Percentiles rank a stretch among this genome's conserved stretches.
phyloP scores from a whole-genome alignment of 2,888 invertebrate genomes.

The Bruchidius siliquastri region DNA sequence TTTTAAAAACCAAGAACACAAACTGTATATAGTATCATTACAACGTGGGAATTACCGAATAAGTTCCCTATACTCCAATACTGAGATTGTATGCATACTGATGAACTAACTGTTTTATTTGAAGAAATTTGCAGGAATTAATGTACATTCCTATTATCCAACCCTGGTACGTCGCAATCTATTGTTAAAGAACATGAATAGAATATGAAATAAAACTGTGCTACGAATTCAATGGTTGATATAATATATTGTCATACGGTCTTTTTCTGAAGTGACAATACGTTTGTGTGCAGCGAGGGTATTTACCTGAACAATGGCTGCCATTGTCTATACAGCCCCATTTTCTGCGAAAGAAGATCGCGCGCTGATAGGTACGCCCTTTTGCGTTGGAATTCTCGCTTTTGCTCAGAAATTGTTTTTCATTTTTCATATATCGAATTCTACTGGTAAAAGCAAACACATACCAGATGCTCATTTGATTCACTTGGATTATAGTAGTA shows the following conservation, averaged over 20 bases:
- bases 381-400: background rate
- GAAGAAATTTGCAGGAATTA: too few relatives aligned
- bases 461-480: too few relatives aligned
- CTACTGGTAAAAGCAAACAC: too few relatives aligned
- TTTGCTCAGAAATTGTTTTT: background rate
- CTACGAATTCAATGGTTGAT: slow-evolving; percentile 46
- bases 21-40: too few relatives aligned
- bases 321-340: background rate
- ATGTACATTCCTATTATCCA: background rate
- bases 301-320: slow-evolving; percentile 7
- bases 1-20: too few relatives aligned
- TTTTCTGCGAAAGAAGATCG: background rate
- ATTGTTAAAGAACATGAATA: slow-evolving; percentile 36
- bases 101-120: too few relatives aligned
- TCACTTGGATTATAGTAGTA: too few relatives aligned
- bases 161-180: slow-evolving; percentile 1
- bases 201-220: slow-evolving; percentile 43
- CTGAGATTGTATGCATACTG: too few relatives aligned
- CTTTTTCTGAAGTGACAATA: slow-evolving; percentile 45
- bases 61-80: too few relatives aligned
- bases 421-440: background rate
- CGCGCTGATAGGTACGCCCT: background rate
- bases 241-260: slow-evolving; percentile 50
- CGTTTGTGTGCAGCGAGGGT: slow-evolving; percentile 42
- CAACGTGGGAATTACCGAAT: too few relatives aligned